Evolutionary conservation across 2,888 invertebrate genomes (phyloP).

Genomic region (Drosophila niveifrons): DNA sequence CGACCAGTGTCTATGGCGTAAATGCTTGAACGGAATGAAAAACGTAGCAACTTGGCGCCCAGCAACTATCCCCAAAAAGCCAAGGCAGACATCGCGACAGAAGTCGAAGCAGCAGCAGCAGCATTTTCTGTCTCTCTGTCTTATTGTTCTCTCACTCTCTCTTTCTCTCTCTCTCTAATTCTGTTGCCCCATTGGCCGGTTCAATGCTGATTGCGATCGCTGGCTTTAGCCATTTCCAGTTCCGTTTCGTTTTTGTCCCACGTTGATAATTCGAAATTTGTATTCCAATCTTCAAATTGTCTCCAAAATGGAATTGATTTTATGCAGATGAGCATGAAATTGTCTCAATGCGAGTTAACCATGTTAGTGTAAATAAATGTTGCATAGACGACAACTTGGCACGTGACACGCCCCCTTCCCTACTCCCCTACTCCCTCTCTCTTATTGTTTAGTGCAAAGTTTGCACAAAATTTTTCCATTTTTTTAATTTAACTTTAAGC

Average conservation of each 20-base stretch:
- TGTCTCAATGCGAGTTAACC: conserved; percentile 81
- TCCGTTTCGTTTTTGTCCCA: conserved; percentile 66
- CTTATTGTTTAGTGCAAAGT: not conserved
- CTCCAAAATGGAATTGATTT: conserved; percentile 86
- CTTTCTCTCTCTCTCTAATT: not conserved
- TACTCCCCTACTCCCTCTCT: not conserved
- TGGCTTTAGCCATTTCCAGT: conserved; percentile 60
- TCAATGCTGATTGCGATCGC: conserved; percentile 80
- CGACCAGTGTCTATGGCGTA: conserved; percentile 62
- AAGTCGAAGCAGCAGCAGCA: conserved; percentile 16
- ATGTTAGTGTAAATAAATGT: conserved; percentile 81
- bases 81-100: not conserved
- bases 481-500: conserved; percentile 33
- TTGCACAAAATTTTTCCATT: not conserved
- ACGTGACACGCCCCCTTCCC: conserved; percentile 54
- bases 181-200: conserved; percentile 49
- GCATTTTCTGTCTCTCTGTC: not conserved
- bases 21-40: conserved; percentile 68
- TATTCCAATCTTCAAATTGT: conserved; percentile 86
- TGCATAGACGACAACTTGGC: conserved; percentile 33
- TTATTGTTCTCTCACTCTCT: not conserved
- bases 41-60: conserved; percentile 38
- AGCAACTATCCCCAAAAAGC: conserved; percentile 1
- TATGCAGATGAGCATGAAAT: conserved; percentile 86
- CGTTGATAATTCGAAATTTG: conserved; percentile 85